Evolutionary conservation across 2,797 vertebrate genomes (phyloP).

Genomic region (Leucoraja ocellata): DNA sequence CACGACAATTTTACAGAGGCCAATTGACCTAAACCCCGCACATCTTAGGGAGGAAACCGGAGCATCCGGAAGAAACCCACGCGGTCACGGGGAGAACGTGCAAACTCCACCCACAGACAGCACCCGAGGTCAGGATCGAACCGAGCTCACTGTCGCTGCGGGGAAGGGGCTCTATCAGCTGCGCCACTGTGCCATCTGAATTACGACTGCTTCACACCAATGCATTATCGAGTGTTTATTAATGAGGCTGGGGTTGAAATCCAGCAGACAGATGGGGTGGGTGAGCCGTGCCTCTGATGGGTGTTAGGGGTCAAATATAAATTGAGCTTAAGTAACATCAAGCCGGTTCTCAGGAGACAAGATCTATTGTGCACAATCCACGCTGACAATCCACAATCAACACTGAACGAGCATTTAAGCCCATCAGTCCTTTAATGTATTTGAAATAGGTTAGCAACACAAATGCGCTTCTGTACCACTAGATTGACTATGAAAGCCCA

Average conservation of each 20-base stretch:
- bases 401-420: background rate
- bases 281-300: background rate
- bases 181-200: background rate
- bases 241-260: background rate
- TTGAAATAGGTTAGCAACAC: background rate
- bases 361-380: background rate
- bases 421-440: background rate
- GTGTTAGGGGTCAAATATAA: conserved; percentile 18
- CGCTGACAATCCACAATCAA: background rate
- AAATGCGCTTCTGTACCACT: background rate
- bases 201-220: background rate
- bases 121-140: too few relatives aligned
- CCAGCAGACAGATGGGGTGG: conserved; percentile 11
- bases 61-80: too few relatives aligned
- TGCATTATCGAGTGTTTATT: conserved; percentile 9
- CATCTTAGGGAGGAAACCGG: too few relatives aligned
- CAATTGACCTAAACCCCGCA: too few relatives aligned
- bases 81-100: too few relatives aligned
- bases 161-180: too few relatives aligned
- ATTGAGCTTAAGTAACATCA: conserved; percentile 4
- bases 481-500: background rate
- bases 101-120: too few relatives aligned
- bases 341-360: background rate
- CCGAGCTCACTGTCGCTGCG: too few relatives aligned
- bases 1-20: too few relatives aligned